Base-by-base conservation (phyloP, 2,113 vertebrate species). In the Hydropotes inermis region DNA sequence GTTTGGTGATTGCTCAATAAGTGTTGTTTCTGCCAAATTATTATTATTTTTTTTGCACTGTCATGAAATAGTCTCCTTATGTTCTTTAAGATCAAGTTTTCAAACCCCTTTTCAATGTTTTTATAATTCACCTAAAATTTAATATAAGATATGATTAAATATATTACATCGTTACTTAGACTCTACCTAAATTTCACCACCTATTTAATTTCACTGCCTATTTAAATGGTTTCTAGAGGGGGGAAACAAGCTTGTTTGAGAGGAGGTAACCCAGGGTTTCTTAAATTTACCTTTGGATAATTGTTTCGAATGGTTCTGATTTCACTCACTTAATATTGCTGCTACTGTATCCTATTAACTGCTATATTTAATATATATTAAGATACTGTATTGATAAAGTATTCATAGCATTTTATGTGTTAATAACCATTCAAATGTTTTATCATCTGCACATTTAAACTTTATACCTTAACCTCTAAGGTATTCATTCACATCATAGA, bases 111-210 rank as follows among this genome's bases (percentile, higher is more conserved):
- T 78, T 45, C 39, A 45, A 28, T 12, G 54, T 91, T 91, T 91
- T 36, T 95, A 43, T 88, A 78, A 92, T 82, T 95, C 45, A 86
- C 36, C 5, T 85, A 45, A 79, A 93, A 52, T 89, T 85, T 95
- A 39, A 91, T 95, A 91, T 52, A 21, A 55, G 60, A 76, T 47
- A 81, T 21, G 70, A 79, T 70, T 96, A 86, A 83, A 57, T 39
- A 88, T 33, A 39, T 82, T 85, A n/a, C 6, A 7, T 87, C 60
- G 74, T 79, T 79, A 78, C 55, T 94, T 91, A 87, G 30, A 84
- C 10, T 91, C 54, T 88, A 95, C 96, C 30, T 58, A 94, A 78
- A 52, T 92, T 85, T 94, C n/a, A 70, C 70, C 89, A 17, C 8
- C 10, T 85, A 83, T 84, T 92, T 93, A 95, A 81, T 92, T 85